phyloP scores from a whole-genome alignment of 2,888 invertebrate species.

The Polyommatus icarus region DNA sequence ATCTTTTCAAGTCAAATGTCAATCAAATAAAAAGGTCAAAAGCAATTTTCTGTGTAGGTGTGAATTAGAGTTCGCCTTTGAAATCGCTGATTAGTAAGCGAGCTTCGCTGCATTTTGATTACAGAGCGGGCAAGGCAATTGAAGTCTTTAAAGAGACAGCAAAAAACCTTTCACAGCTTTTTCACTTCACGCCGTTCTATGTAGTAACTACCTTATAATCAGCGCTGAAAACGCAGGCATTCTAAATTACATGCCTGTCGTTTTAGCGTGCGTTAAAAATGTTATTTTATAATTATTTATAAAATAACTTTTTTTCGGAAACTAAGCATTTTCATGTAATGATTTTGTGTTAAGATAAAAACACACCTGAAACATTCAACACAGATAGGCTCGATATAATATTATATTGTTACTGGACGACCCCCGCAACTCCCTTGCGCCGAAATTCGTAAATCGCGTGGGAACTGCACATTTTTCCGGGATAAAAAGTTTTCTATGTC shows the following conservation, averaged over 20 bases:
- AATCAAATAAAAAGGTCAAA: neutral
- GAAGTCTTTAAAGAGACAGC: neutral
- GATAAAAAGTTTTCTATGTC: no score
- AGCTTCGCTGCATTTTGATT: neutral
- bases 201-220: neutral
- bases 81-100: slow-evolving; percentile 2
- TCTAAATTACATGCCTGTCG: neutral
- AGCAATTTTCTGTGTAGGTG: neutral
- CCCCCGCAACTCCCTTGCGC: no score
- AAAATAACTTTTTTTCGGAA: no score
- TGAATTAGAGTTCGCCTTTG: neutral
- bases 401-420: no score
- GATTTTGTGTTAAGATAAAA: no score
- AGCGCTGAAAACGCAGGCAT: neutral
- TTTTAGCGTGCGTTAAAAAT: no score
- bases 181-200: neutral
- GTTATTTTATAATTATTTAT: no score
- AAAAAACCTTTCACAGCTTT: neutral
- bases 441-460: no score
- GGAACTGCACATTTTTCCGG: no score
- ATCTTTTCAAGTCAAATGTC: neutral
- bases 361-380: no score
- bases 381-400: no score
- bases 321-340: no score
- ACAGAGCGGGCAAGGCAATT: neutral